Base-by-base conservation (phyloP, 2,888 invertebrate species). In the Latheticus oryzae region DNA sequence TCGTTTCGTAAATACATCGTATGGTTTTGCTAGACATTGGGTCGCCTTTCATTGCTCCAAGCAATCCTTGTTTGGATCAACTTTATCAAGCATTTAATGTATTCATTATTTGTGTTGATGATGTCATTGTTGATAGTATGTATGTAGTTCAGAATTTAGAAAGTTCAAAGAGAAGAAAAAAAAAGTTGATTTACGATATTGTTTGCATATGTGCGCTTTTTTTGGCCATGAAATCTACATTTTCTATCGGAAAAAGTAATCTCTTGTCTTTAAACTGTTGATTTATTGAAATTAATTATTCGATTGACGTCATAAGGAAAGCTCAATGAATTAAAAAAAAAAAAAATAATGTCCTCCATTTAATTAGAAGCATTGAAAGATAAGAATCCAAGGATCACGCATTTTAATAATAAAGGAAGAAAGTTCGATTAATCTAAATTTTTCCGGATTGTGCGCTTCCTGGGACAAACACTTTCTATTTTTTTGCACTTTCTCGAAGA, bases 401-500 rank as follows among this genome's bases (percentile, higher is more conserved):
- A 32, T 7, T 9, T 5, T 3, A 35, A 32, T 32, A 32, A 32
- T 35, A 3, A 16, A 13, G 17, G 45, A 43, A 45, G 45, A 45
- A 45, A 45, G 45, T 45, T 43, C 23, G 4, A 45, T 30, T 45
- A 28, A 45, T 45, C 12, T 28, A 7, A 19, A 45, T 45, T 45
- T 26, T 45, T 45, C 30, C 45, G 45, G 45, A 30, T 45, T 45
- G 30, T 28, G 40, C 40, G 40, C 40, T 42, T 42, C 40, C 40
- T 42, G 15, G 5, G 40, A 42, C 42, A 42, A 7, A 12, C 12
- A 17, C 45, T 45, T 45, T 45, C 45, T 45, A 45, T 45, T 45
- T 45, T 45, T n/a, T 45, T 28, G 19, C 45, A 45, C 45, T 45
- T 45, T 45, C 45, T 45, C 45, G 32, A 30, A 28, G 19, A 45